phyloP scores from a whole-genome alignment of 2,797 vertebrate genomes.

The Rousettus madagascariensis region DNA sequence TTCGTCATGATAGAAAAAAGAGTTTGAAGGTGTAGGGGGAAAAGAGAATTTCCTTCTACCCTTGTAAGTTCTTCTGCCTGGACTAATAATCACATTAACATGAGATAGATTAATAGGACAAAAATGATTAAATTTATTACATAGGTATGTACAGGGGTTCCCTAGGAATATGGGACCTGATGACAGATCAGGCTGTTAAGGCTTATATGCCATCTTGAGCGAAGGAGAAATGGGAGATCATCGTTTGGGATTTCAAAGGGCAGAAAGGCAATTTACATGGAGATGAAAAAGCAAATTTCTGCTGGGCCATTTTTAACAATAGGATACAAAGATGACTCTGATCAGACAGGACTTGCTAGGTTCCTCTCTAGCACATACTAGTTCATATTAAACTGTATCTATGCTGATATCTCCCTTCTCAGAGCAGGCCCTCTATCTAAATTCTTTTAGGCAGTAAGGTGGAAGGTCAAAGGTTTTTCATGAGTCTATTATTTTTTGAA shows the following conservation, averaged over 20 bases:
- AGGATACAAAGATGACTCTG: no score
- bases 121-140: neutral
- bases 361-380: neutral
- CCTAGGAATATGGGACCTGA: neutral
- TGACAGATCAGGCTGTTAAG: neutral
- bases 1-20: neutral
- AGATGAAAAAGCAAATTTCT: neutral
- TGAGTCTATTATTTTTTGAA: neutral
- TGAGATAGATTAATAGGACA: neutral
- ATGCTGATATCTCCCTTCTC: neutral
- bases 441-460: neutral
- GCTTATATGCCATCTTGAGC: neutral
- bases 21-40: neutral
- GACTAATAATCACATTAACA: neutral
- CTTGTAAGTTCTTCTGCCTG: neutral
- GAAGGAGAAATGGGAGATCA: neutral
- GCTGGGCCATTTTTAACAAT: neutral
- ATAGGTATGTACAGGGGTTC: neutral
- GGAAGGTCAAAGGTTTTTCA: neutral
- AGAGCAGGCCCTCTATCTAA: neutral
- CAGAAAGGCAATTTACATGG: neutral
- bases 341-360: neutral
- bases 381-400: neutral
- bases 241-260: neutral
- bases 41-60: neutral